A percentile compares a stretch with the other conserved stretches of the same genome.
Conservation (phyloP, 2,797 vertebrate species). For the Orientallactaga sibirica region DNA sequence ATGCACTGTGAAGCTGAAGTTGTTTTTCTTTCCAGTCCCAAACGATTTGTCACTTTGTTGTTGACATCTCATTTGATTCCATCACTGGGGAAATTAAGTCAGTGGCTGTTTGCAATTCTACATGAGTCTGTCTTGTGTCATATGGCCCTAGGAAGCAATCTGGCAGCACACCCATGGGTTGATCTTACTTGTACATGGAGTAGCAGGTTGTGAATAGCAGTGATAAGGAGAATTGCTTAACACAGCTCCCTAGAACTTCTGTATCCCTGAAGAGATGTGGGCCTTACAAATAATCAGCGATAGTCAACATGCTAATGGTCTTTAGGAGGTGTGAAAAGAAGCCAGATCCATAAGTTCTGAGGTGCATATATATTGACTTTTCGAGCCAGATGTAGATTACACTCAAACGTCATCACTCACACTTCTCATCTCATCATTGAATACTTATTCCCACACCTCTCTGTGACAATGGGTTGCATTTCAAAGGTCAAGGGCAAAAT, state of each 20-base stretch:
- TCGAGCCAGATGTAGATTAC: background rate
- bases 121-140: background rate
- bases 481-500: conserved; percentile 63
- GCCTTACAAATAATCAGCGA: background rate
- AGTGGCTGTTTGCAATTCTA: conserved; percentile 28
- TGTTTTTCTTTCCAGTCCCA: background rate
- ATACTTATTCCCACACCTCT: background rate
- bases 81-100: conserved; percentile 61
- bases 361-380: background rate
- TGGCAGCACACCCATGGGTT: background rate
- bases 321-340: conserved; percentile 37
- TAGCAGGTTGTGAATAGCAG: conserved; percentile 7
- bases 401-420: background rate
- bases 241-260: background rate
- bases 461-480: background rate
- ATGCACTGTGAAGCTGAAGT: conserved; percentile 14
- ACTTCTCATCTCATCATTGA: conserved; percentile 4
- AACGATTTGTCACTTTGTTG: conserved; percentile 30
- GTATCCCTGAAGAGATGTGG: background rate
- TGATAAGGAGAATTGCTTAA: background rate
- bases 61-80: conserved; percentile 21
- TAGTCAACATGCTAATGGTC: background rate
- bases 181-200: background rate
- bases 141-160: conserved; percentile 16
- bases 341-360: background rate